Evolutionary conservation across 2,888 invertebrate species (phyloP).

Genomic region (Perizoma affinitatum): DNA sequence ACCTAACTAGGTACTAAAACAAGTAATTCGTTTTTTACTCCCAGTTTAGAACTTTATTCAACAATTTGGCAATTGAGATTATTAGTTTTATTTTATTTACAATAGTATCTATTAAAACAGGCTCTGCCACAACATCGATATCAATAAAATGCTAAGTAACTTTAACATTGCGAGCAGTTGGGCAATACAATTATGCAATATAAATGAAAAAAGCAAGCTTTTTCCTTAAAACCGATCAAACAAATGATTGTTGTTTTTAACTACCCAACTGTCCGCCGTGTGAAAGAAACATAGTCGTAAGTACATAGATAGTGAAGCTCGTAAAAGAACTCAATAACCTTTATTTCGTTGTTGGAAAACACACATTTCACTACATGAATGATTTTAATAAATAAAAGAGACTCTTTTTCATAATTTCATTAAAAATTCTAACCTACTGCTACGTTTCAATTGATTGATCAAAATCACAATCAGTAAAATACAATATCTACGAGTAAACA

Average conservation of each 20-base stretch:
- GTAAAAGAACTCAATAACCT: background rate
- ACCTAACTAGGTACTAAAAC: too few species aligned
- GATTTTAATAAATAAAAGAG: background rate
- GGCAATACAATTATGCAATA: too few species aligned
- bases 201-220: too few species aligned
- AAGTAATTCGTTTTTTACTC: too few species aligned
- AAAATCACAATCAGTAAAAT: constrained; percentile 9
- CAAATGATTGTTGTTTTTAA: too few species aligned
- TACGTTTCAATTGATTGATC: constrained; percentile 12
- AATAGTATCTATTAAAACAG: background rate
- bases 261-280: too few species aligned
- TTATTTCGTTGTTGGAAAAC: constrained; percentile 16
- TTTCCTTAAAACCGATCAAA: too few species aligned
- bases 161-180: too few species aligned
- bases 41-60: constrained; percentile 7
- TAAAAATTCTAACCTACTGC: constrained; percentile 13
- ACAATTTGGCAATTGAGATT: constrained; percentile 29
- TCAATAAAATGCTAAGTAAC: too few species aligned
- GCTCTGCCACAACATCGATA: constrained; percentile 10
- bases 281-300: background rate
- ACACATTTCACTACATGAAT: background rate
- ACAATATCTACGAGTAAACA: constrained; percentile 1
- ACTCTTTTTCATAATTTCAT: constrained; percentile 10
- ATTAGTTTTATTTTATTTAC: constrained; percentile 13
- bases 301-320: constrained; percentile 6